Evolutionary conservation across 2,797 vertebrate genomes (phyloP).

Genomic region (Bufotes viridis): DNA sequence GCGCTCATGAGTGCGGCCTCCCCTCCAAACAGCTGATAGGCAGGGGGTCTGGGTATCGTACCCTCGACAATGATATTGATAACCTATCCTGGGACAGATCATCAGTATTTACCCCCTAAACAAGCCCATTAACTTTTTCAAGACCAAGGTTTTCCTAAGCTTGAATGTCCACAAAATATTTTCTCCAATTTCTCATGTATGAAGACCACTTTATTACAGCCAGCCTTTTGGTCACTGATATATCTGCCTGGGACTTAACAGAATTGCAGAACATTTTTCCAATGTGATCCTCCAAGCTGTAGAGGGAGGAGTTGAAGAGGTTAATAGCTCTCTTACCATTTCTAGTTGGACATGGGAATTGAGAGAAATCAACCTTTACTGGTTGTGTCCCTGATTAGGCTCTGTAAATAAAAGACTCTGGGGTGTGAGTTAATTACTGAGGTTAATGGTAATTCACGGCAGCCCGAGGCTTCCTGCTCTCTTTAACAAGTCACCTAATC

Average conservation of each 20-base stretch:
- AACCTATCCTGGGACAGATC: too few species aligned
- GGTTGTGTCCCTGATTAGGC: conserved; percentile 66
- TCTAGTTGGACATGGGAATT: conserved; percentile 76
- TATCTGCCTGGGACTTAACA: not conserved
- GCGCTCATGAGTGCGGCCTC: too few species aligned
- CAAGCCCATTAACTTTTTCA: too few species aligned
- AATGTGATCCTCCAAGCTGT: conserved; percentile 37
- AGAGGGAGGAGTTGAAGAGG: not conserved
- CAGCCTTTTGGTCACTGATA: too few species aligned
- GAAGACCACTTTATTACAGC: too few species aligned
- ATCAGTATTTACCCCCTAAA: too few species aligned
- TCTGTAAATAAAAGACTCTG: conserved; percentile 68
- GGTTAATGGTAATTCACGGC: conserved; percentile 39
- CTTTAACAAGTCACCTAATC: conserved; percentile 68
- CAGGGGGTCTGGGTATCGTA: too few species aligned
- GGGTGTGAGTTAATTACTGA: conserved; percentile 62
- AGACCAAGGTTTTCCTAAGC: too few species aligned
- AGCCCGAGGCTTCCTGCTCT: conserved; percentile 63
- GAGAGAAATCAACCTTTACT: conserved; percentile 72
- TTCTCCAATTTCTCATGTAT: too few species aligned
- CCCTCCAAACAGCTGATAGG: too few species aligned
- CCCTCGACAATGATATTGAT: too few species aligned
- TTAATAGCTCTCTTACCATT: conserved; percentile 76
- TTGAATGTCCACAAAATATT: too few species aligned
- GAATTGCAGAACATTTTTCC: not conserved